Evolutionary conservation across 2,888 invertebrate species (phyloP).

Genomic region (Ctena decussata): DNA sequence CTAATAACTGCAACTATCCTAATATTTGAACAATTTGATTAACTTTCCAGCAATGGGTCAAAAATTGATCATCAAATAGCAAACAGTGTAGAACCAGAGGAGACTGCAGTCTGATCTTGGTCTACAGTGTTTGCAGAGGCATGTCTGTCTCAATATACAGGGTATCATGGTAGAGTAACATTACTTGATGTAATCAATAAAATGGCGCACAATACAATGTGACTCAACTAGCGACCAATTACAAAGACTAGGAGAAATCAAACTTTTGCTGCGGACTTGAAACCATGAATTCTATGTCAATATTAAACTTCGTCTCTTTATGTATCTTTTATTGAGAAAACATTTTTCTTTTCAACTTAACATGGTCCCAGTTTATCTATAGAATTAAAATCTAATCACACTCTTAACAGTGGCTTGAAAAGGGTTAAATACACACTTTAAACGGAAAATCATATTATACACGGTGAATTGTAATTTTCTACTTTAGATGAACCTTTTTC

Average conservation of each 20-base stretch:
- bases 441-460: conserved; percentile 12
- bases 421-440: conserved; percentile 14
- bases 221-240: conserved; percentile 5
- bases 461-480: conserved; percentile 3
- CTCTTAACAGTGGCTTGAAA: background rate
- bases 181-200: background rate
- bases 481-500: conserved; percentile 1
- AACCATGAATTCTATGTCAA: background rate
- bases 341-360: background rate
- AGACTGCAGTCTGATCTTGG: no score
- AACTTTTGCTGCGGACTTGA: background rate
- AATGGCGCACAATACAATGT: background rate
- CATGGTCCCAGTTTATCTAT: conserved; percentile 2
- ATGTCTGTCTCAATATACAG: no score
- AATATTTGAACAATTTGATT: no score
- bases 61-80: no score
- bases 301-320: background rate
- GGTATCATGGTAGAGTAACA: background rate
- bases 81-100: no score
- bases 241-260: background rate
- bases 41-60: no score
- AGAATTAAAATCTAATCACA: conserved; percentile 12
- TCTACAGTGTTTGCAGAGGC: no score
- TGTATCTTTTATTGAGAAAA: conserved; percentile 6
- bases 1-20: no score